Evolutionary conservation across 2,797 vertebrate genomes (phyloP).

Genomic region (Lophotriccus pileatus): DNA sequence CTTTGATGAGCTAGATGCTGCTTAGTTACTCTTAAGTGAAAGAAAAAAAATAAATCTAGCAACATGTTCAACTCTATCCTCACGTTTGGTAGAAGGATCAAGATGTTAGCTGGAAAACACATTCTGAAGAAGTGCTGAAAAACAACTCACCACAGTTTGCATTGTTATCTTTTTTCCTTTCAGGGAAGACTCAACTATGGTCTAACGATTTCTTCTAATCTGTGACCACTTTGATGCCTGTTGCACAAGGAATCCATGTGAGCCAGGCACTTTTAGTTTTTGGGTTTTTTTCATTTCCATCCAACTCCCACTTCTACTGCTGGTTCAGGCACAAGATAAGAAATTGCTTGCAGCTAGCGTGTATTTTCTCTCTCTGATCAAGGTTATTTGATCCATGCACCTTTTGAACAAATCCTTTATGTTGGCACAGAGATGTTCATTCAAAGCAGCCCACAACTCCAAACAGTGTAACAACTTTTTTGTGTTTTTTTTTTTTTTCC

Average conservation of each 20-base stretch:
- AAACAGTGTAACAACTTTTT: not conserved
- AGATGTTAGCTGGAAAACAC: not conserved
- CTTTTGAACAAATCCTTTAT: not conserved
- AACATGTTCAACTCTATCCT: not conserved
- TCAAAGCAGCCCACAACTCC: not conserved
- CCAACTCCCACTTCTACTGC: constrained; percentile 4
- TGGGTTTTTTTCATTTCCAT: not conserved
- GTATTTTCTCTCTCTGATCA: not conserved
- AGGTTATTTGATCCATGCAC: not conserved
- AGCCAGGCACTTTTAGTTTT: not conserved
- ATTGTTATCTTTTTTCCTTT: not conserved
- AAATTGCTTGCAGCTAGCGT: not conserved
- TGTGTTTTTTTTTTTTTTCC: not conserved
- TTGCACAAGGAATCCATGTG: not conserved
- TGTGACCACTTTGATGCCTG: not conserved
- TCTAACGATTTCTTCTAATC: constrained; percentile 38
- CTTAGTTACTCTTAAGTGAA: not conserved
- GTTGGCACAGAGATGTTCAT: not conserved
- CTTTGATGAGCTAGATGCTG: not conserved
- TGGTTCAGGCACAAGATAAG: constrained; percentile 11
- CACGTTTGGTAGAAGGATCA: not conserved
- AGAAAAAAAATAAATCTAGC: not conserved
- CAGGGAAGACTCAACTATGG: constrained; percentile 23
- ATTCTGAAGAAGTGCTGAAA: not conserved
- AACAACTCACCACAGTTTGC: not conserved